These are phyloP conservation scores for Holothuria glaberrima DNA, from an alignment of 35 echinoderm and acorn worm genomes.

Conservation along the genomic window DNA sequence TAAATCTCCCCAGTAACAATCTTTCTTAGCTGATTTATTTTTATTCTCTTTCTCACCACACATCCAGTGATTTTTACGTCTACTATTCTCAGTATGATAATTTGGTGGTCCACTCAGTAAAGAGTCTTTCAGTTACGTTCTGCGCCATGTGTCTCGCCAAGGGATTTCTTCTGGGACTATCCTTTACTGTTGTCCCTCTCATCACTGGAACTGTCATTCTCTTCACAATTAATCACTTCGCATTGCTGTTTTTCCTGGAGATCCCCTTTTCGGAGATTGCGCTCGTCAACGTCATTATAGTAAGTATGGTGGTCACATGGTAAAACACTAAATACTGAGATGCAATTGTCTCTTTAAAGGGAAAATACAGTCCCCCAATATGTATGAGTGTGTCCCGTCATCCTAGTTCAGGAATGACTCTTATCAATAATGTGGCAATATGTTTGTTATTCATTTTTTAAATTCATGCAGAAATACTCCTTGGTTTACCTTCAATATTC, in stretches of 20 bases:
- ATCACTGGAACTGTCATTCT: not conserved
- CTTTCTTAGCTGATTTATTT: not conserved
- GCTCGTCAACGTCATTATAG: not conserved
- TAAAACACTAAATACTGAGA: too few species aligned
- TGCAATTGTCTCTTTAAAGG: too few species aligned
- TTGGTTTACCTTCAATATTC: too few species aligned
- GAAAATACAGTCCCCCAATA: too few species aligned
- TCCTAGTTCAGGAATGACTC: too few species aligned
- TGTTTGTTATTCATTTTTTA: too few species aligned
- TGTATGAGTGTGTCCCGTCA: too few species aligned
- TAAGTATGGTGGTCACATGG: not conserved
- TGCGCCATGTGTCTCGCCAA: slow-evolving; percentile 26
- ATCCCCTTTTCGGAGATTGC: not conserved
- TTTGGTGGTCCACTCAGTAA: not conserved
- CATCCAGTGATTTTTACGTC: slow-evolving; percentile 18
- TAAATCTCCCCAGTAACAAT: not conserved
- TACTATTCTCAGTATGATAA: slow-evolving; percentile 38
- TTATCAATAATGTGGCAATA: too few species aligned
- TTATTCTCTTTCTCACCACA: not conserved
- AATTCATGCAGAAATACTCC: too few species aligned
- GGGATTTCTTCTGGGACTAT: slow-evolving; percentile 17
- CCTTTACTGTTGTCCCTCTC: not conserved
- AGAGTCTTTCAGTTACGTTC: slow-evolving; percentile 22
- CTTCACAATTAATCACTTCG: not conserved
- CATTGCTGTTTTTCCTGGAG: not conserved